A percentile compares a stretch with the other conserved stretches of the same genome.
These are phyloP conservation scores for Calameuta idolon DNA, from an alignment of 2,888 invertebrate genomes.

Conservation along the genomic window DNA sequence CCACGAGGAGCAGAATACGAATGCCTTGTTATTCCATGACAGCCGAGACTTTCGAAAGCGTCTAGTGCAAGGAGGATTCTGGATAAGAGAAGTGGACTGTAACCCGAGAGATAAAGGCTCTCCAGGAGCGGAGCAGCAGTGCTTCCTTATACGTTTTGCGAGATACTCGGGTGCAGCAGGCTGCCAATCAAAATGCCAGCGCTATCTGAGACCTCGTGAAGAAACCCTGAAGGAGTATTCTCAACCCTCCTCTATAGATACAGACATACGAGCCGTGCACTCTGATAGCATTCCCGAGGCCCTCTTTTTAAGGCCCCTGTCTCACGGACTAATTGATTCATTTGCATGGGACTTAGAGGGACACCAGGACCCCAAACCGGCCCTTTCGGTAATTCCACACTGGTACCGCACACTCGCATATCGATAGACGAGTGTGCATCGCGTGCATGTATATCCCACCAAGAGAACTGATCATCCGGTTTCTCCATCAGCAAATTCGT, in stretches of 20 bases:
- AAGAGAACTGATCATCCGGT: background rate
- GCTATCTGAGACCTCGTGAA: conserved; percentile 40
- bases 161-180: conserved; percentile 13
- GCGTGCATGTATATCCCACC: no score
- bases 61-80: background rate
- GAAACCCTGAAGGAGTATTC: background rate
- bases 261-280: background rate
- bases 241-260: background rate
- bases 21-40: background rate
- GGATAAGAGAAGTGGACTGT: background rate
- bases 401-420: background rate
- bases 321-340: background rate
- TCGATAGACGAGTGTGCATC: background rate
- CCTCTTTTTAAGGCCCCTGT: background rate
- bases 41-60: background rate
- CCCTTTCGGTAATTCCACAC: background rate
- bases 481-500: background rate
- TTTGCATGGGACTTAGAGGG: background rate
- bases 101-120: conserved; percentile 29
- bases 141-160: background rate
- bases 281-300: background rate
- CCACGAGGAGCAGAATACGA: background rate
- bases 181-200: conserved; percentile 58
- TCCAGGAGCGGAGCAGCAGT: conserved; percentile 1
- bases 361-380: background rate